Conservation (phyloP, 2,888 invertebrate genomes). For the Drosophila niveifrons region DNA sequence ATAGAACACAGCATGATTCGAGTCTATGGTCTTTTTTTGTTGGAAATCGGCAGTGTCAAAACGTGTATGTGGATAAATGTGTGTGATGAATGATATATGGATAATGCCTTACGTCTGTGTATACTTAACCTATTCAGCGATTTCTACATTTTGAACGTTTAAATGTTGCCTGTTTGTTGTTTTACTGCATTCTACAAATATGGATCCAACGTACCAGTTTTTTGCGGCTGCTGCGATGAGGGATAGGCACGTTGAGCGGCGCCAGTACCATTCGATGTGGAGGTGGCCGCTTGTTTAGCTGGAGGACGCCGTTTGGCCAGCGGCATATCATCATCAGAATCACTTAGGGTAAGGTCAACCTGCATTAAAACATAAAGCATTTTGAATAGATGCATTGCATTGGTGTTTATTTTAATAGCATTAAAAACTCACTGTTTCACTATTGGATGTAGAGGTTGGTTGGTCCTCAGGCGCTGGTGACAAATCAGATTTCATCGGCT, state of each 20-base stretch:
- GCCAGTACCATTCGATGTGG: constrained; percentile 75
- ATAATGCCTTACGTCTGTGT: constrained; percentile 28
- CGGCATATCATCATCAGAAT: constrained; percentile 90
- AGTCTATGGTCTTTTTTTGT: not conserved
- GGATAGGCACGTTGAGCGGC: constrained; percentile 66
- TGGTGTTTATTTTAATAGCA: not conserved
- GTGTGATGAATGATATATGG: constrained; percentile 31
- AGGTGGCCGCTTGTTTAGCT: constrained; percentile 74
- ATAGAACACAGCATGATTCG: constrained; percentile 6
- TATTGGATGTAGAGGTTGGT: constrained; percentile 85
- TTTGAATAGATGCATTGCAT: not conserved
- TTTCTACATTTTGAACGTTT: constrained; percentile 46
- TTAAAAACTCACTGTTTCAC: constrained; percentile 82
- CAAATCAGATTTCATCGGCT: constrained; percentile 75
- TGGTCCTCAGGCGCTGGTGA: constrained; percentile 80
- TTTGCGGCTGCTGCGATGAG: constrained; percentile 71
- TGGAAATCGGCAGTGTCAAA: not conserved
- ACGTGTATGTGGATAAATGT: constrained; percentile 18
- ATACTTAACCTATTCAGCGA: constrained; percentile 46
- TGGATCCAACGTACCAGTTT: constrained; percentile 85
- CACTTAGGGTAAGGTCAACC: constrained; percentile 91
- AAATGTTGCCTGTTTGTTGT: constrained; percentile 41
- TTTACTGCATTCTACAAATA: constrained; percentile 77
- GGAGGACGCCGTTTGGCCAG: constrained; percentile 87
- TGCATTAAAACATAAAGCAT: constrained; percentile 34